These are phyloP conservation scores for Leptosomus discolor DNA, from an alignment of 2,113 vertebrate species.

Conservation along the genomic window DNA sequence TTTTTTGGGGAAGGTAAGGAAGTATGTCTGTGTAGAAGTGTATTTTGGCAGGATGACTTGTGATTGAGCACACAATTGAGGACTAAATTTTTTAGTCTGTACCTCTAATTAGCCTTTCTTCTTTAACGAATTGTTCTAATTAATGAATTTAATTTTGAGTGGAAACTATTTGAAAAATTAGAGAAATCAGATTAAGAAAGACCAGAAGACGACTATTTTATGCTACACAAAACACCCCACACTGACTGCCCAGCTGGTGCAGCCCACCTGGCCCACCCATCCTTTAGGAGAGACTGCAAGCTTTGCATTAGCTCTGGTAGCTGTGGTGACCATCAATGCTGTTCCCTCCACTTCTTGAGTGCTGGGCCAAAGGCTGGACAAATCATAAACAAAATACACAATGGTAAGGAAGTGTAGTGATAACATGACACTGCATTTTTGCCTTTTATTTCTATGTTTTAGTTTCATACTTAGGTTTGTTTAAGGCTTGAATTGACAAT, in stretches of 20 bases:
- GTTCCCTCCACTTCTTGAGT: not conserved
- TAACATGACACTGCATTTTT: not conserved
- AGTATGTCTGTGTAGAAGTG: not conserved
- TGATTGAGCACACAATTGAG: not conserved
- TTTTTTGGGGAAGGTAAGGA: not conserved
- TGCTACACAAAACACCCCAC: not conserved
- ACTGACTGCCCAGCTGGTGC: not conserved
- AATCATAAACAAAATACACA: not conserved
- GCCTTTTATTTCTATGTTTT: not conserved
- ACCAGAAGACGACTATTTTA: not conserved
- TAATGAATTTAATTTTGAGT: not conserved
- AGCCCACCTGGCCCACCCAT: not conserved
- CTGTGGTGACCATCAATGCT: not conserved
- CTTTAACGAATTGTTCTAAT: not conserved
- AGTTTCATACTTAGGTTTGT: not conserved
- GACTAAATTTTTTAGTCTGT: not conserved
- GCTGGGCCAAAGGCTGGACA: accelerated
- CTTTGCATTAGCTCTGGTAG: not conserved
- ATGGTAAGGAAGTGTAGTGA: not conserved
- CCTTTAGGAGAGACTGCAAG: not conserved
- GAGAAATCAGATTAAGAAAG: not conserved
- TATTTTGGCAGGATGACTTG: not conserved
- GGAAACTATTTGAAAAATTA: not conserved
- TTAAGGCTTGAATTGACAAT: not conserved
- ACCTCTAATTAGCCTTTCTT: not conserved